Percentiles rank a stretch among this genome's conserved stretches.
These are phyloP conservation scores for Corythornis cristatus DNA, from an alignment of 2,113 vertebrate species.

Conservation along the genomic window DNA sequence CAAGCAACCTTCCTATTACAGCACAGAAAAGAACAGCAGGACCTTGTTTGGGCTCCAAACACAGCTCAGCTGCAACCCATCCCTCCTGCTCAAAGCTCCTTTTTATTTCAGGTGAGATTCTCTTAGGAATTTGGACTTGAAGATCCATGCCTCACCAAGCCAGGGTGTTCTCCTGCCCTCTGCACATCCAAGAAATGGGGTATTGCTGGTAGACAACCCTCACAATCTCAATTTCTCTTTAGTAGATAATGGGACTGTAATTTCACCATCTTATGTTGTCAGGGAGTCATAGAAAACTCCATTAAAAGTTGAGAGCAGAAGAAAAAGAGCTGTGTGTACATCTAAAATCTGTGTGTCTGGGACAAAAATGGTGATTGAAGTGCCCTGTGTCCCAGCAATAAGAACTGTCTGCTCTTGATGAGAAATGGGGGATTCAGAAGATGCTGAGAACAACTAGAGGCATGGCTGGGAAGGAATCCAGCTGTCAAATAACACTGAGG, in stretches of 20 bases:
- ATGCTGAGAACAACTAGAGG: not conserved
- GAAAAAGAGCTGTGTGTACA: not conserved
- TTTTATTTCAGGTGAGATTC: not conserved
- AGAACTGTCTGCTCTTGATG: not conserved
- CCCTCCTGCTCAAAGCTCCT: not conserved
- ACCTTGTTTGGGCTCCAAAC: not conserved
- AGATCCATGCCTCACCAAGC: not conserved
- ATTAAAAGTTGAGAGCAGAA: not conserved
- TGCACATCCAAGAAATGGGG: not conserved
- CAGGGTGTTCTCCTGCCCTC: not conserved
- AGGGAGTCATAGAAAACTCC: not conserved
- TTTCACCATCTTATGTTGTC: not conserved
- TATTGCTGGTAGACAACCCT: not conserved
- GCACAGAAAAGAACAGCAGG: not conserved
- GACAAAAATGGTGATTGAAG: not conserved
- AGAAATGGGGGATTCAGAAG: not conserved
- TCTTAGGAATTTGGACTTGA: not conserved
- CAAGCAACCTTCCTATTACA: not conserved
- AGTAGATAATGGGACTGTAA: not conserved
- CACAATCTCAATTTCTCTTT: not conserved
- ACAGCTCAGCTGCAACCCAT: not conserved
- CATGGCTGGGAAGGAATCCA: not conserved
- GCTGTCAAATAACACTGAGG: constrained; percentile 1
- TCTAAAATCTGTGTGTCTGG: not conserved
- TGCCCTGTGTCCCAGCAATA: not conserved